These are phyloP conservation scores for Sialis fuliginosa DNA, from an alignment of 2,888 invertebrate species.

Conservation along the genomic window DNA sequence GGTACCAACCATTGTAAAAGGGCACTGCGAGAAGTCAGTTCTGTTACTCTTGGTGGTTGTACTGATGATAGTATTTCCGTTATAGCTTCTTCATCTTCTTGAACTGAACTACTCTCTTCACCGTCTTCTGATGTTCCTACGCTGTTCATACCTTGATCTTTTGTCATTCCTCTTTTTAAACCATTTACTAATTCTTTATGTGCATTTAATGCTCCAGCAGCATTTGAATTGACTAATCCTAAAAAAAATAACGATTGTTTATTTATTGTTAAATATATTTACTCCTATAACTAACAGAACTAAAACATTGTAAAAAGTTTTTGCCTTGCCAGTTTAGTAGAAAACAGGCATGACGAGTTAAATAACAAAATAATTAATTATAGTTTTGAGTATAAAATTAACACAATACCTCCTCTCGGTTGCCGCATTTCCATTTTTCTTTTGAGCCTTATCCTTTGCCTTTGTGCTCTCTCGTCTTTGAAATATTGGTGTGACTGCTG, in stretches of 20 bases:
- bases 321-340: too few relatives aligned
- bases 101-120: conserved; percentile 54
- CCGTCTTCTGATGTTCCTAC: conserved; percentile 66
- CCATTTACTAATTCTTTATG: conserved; percentile 41
- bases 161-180: conserved; percentile 22
- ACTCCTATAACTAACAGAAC: too few relatives aligned
- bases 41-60: conserved; percentile 60
- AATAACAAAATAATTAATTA: too few relatives aligned
- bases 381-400: too few relatives aligned
- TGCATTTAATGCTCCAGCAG: too few relatives aligned
- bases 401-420: conserved; percentile 10
- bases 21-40: conserved; percentile 69
- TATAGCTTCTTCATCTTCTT: conserved; percentile 52
- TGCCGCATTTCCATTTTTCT: conserved; percentile 57
- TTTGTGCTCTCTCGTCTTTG: conserved; percentile 62
- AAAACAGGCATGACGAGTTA: too few relatives aligned
- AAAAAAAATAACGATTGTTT: too few relatives aligned
- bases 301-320: too few relatives aligned
- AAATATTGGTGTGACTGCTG: conserved; percentile 46
- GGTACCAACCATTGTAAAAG: conserved; percentile 69
- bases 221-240: too few relatives aligned
- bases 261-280: too few relatives aligned
- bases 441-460: conserved; percentile 59
- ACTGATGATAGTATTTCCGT: conserved; percentile 57
- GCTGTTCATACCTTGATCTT: conserved; percentile 32